Percentiles rank a stretch among this genome's conserved stretches.
Conservation (phyloP, 1,140 invertebrate genomes). For the Apis dorsata region DNA sequence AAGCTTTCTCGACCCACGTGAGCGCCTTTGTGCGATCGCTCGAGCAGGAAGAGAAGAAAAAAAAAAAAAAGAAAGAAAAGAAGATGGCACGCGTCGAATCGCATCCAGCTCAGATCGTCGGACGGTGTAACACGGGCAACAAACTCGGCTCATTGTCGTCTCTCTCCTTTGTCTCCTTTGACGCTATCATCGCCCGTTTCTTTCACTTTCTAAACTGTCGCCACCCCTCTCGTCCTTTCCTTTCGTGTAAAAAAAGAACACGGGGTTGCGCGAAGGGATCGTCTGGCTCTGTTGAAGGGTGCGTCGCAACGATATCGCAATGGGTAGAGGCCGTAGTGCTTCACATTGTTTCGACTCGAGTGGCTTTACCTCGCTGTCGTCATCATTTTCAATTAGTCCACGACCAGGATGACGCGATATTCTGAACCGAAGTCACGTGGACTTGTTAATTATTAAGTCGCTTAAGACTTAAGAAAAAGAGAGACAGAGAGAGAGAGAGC, state of each 20-base stretch:
- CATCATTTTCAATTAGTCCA: slow-evolving; percentile 73
- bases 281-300: neutral
- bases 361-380: slow-evolving; percentile 60
- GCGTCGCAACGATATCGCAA: neutral
- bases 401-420: slow-evolving; percentile 58
- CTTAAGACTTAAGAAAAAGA: slow-evolving; percentile 40
- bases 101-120: slow-evolving; percentile 1
- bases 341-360: slow-evolving; percentile 60
- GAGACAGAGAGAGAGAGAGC: too few relatives aligned
- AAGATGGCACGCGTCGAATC: slow-evolving; percentile 28
- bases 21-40: neutral
- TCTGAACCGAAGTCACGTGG: slow-evolving; percentile 23
- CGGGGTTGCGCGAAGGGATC: neutral
- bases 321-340: slow-evolving; percentile 25
- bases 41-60: neutral
- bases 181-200: neutral
- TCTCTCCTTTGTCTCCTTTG: neutral
- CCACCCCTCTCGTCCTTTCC: neutral
- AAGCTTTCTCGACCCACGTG: neutral
- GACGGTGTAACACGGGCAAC: neutral
- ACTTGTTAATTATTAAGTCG: slow-evolving; percentile 71
- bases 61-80: too few relatives aligned
- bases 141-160: slow-evolving; percentile 10
- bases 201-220: neutral
- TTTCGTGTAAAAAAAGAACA: neutral